These are phyloP conservation scores for Tillus elongatus DNA, from an alignment of 2,888 invertebrate species.

Conservation along the genomic window DNA sequence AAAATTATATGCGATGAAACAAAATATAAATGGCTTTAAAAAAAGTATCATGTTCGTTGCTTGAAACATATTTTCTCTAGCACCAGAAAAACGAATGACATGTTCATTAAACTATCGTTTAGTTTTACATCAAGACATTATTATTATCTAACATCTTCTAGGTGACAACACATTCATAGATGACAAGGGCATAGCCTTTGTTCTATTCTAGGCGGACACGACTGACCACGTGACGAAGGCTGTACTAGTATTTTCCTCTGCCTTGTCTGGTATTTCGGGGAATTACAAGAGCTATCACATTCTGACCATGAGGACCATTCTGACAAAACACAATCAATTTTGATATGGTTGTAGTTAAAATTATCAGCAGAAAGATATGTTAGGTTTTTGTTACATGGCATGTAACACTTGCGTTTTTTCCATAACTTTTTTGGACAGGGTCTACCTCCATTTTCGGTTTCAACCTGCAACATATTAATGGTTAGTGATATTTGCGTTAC, in stretches of 20 bases:
- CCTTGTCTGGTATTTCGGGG: conserved; percentile 45
- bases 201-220: conserved; percentile 40
- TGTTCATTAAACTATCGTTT: too few relatives aligned
- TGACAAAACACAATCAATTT: conserved; percentile 47
- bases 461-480: too few relatives aligned
- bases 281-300: conserved; percentile 56
- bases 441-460: conserved; percentile 43
- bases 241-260: conserved; percentile 43
- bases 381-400: conserved; percentile 27
- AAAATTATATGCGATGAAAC: too few relatives aligned
- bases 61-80: too few relatives aligned
- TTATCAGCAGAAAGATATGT: conserved; percentile 12
- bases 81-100: too few relatives aligned
- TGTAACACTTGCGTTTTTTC: conserved; percentile 35
- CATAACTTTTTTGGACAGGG: conserved; percentile 45
- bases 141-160: too few relatives aligned
- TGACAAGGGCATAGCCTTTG: conserved; percentile 32
- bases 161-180: too few relatives aligned
- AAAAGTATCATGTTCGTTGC: too few relatives aligned
- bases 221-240: conserved; percentile 34
- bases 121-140: too few relatives aligned
- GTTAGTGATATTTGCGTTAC: too few relatives aligned
- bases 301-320: conserved; percentile 63
- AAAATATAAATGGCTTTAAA: too few relatives aligned
- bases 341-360: neutral